phyloP scores from a whole-genome alignment of 2,888 invertebrate species.

The Oegoconia quadripuncta region DNA sequence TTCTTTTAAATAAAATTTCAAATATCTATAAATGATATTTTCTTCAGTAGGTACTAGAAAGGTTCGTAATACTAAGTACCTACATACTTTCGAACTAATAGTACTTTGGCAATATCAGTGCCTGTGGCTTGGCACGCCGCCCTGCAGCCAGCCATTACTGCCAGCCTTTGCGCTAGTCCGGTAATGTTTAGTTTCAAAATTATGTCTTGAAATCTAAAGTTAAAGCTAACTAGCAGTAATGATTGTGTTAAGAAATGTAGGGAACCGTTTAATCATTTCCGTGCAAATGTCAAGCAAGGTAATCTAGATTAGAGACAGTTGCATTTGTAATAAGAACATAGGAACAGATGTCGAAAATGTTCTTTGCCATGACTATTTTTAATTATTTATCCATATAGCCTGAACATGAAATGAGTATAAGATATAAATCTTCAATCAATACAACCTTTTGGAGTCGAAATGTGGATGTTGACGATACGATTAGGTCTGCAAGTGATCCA shows the following conservation, averaged over 20 bases:
- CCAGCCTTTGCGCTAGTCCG: slow-evolving; percentile 28
- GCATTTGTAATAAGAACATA: too few relatives aligned
- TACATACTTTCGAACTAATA: slow-evolving; percentile 9
- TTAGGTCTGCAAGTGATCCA: too few relatives aligned
- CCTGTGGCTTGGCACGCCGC: slow-evolving; percentile 28
- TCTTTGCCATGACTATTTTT: too few relatives aligned
- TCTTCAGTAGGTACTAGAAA: neutral
- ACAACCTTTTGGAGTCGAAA: too few relatives aligned
- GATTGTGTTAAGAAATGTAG: slow-evolving; percentile 31
- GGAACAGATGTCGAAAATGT: too few relatives aligned
- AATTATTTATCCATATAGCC: too few relatives aligned
- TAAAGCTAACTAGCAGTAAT: slow-evolving; percentile 26
- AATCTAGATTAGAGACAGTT: too few relatives aligned
- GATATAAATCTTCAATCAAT: too few relatives aligned
- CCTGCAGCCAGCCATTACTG: slow-evolving; percentile 21
- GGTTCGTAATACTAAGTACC: neutral
- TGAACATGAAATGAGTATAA: too few relatives aligned
- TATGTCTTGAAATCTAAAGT: slow-evolving; percentile 23
- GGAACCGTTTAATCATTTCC: slow-evolving; percentile 19
- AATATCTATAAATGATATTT: too few relatives aligned
- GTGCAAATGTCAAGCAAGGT: slow-evolving; percentile 19
- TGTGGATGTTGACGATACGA: too few relatives aligned
- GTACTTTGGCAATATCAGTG: slow-evolving; percentile 15
- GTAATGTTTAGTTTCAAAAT: slow-evolving; percentile 34
- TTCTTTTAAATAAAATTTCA: too few relatives aligned